Evolutionary conservation across 2,797 vertebrate species (phyloP).

Genomic region (Nasua narica): DNA sequence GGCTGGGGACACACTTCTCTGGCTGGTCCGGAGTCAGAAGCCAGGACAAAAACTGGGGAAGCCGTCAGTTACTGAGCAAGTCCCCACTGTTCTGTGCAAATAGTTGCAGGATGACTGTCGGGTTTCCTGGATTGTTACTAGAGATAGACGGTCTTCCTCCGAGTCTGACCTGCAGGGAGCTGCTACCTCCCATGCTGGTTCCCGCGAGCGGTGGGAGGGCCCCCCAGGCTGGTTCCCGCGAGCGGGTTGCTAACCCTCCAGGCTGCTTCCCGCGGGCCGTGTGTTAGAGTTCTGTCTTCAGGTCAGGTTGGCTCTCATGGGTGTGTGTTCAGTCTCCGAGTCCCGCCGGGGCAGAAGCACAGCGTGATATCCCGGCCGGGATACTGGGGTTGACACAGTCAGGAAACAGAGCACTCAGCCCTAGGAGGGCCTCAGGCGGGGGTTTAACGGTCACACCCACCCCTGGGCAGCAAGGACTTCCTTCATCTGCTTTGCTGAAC

Average conservation of each 20-base stretch:
- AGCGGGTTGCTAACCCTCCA: accelerated
- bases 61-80: not conserved
- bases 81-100: accelerated
- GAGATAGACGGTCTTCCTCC: not conserved
- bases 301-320: accelerated
- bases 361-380: not conserved
- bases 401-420: not conserved
- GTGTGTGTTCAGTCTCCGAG: not conserved
- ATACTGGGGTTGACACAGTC: not conserved
- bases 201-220: too few relatives aligned
- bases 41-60: too few relatives aligned
- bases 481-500: not conserved
- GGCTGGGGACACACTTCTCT: not conserved
- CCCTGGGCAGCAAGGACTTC: accelerated
- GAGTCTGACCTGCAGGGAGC: not conserved
- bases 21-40: not conserved
- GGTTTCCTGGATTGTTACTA: not conserved
- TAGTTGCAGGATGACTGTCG: not conserved
- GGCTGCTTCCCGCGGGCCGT: too few relatives aligned
- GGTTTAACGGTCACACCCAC: not conserved
- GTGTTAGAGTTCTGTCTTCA: accelerated
- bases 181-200: not conserved
- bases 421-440: accelerated
- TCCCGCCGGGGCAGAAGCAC: not conserved
- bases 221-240: not conserved